A percentile compares a stretch with the other conserved stretches of the same genome.
Evolutionary conservation across 2,797 vertebrate genomes (phyloP).

Genomic region (Dallia pectoralis): DNA sequence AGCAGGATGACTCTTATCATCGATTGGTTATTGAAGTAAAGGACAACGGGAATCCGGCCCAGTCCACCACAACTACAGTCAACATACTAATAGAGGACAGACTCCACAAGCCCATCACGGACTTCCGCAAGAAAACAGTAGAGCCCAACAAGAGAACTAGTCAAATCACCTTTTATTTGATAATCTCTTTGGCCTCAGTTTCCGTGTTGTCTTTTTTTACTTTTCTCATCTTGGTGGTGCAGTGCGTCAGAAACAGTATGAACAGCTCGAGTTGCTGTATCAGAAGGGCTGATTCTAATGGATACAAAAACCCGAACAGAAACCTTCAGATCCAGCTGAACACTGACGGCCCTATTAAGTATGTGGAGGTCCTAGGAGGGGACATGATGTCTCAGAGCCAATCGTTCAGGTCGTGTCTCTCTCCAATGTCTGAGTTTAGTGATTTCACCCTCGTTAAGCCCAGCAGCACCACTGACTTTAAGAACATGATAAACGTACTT

Average conservation of each 20-base stretch:
- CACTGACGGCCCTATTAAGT: slow-evolving; percentile 72
- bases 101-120: slow-evolving; percentile 44
- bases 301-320: slow-evolving; percentile 39
- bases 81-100: slow-evolving; percentile 34
- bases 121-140: slow-evolving; percentile 55
- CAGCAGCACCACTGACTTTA: slow-evolving; percentile 56
- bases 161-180: slow-evolving; percentile 70
- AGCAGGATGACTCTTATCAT: slow-evolving; percentile 40
- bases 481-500: slow-evolving; percentile 47
- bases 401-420: slow-evolving; percentile 58
- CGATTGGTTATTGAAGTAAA: slow-evolving; percentile 41
- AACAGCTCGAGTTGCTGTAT: slow-evolving; percentile 53
- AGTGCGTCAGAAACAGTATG: slow-evolving; percentile 59
- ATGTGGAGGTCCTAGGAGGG: slow-evolving; percentile 68
- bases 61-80: slow-evolving; percentile 33
- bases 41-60: slow-evolving; percentile 39
- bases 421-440: slow-evolving; percentile 50
- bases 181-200: slow-evolving; percentile 70
- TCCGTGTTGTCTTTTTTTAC: slow-evolving; percentile 62
- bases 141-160: slow-evolving; percentile 49
- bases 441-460: slow-evolving; percentile 35
- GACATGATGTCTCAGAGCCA: slow-evolving; percentile 64
- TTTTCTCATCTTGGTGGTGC: slow-evolving; percentile 55
- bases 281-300: slow-evolving; percentile 30
- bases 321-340: slow-evolving; percentile 64